phyloP scores from a whole-genome alignment of 2,797 vertebrate genomes.

The Cygnus olor region DNA sequence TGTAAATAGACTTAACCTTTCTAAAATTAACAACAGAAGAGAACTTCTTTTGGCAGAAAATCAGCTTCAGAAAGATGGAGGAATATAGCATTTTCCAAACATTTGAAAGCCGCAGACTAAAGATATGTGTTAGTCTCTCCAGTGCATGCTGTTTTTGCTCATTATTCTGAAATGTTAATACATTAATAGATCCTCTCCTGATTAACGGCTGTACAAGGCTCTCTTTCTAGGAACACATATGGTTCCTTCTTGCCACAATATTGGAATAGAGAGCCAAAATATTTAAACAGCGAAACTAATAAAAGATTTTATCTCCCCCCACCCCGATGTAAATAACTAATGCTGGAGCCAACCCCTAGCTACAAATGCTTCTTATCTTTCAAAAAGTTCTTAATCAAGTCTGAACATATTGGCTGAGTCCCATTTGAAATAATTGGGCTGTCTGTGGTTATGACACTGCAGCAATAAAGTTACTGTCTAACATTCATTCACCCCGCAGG shows the following conservation, averaged over 20 bases:
- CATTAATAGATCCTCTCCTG: slow-evolving; percentile 62
- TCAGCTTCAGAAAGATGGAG: slow-evolving; percentile 36
- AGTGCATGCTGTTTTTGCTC: slow-evolving; percentile 19
- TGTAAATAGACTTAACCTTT: slow-evolving; percentile 61
- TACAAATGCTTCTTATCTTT: slow-evolving; percentile 19
- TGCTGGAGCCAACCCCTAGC: slow-evolving; percentile 34
- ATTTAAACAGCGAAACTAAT: slow-evolving; percentile 59
- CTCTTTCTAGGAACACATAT: slow-evolving; percentile 68
- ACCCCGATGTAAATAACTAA: slow-evolving; percentile 41
- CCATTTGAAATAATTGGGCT: not conserved
- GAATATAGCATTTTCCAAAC: slow-evolving; percentile 52
- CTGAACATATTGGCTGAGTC: not conserved
- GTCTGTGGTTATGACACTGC: not conserved
- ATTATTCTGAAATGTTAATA: slow-evolving; percentile 53
- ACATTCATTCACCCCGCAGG: not conserved
- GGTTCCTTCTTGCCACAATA: slow-evolving; percentile 60
- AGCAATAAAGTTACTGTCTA: not conserved
- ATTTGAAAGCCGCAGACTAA: slow-evolving; percentile 33
- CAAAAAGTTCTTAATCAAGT: slow-evolving; percentile 39
- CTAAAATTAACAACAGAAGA: slow-evolving; percentile 63
- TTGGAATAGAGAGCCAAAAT: slow-evolving; percentile 63
- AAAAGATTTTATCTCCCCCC: slow-evolving; percentile 35
- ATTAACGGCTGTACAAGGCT: slow-evolving; percentile 37
- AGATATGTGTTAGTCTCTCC: slow-evolving; percentile 19
- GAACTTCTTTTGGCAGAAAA: slow-evolving; percentile 52